Evolutionary conservation across 2,113 vertebrate genomes (phyloP), one percentile per base, ranked within the genome.

Genomic region (Microtus pennsylvanicus): DNA sequence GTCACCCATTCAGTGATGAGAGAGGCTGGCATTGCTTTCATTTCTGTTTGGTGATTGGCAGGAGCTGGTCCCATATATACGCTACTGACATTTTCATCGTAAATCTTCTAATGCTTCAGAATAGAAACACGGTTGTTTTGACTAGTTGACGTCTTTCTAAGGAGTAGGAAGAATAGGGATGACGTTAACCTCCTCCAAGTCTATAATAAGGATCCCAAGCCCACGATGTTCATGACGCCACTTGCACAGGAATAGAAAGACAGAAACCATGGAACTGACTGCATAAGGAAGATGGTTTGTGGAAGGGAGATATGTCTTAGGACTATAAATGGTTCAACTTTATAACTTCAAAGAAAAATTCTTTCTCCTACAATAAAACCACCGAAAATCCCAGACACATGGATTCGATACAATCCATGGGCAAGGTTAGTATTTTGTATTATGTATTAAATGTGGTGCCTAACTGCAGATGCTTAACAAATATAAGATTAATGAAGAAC

Each of bases 361-460:
- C 52, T 90, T 86, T 87, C 16, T 72, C 65, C 42, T 88, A 85
- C 90, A 8, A 63, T 93, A 80, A 88, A 87, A 76, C 24, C 65
- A 61, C 58, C 45, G 30, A 92, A 93, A 94, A 72, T 58, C 50
- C 28, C 50, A 86, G 50, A 92, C 17, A 86, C 50, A 38, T 13
- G 26, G 21, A 65, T 74, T 55, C 58, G 82, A 86, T 74, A 6
- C 47, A 80, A 45, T 89, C 30, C 30, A 45, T 24, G 52, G 14
- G 10, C 55, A 17, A 82, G 58, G 38, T 93, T 82, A 82, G 55
- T 9, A 28, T 67, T 69, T 70, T 85, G 82, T n/a, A 77, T 74
- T 65, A 24, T 50, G 33, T 69, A 21, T 72, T 89, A 92, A 58
- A 80, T 72, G 21, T 70, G 47, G 42, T 89, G 91, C 55, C 47